Base-by-base conservation (phyloP, 2,888 invertebrate species). In the Phaedon cochleariae region DNA sequence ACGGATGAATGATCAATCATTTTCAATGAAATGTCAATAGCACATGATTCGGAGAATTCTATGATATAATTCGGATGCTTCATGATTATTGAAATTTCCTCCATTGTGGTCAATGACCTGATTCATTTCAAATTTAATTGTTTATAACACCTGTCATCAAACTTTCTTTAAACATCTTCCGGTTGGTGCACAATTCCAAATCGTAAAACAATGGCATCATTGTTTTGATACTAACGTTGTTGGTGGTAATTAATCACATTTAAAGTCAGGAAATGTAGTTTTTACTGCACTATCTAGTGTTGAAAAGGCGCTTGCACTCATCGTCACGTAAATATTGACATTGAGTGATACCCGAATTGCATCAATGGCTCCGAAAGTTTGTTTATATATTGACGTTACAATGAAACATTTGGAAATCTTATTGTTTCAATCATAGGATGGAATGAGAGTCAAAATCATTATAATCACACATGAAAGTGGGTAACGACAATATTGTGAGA, bases 171-270 rank as follows among this genome's bases (percentile, higher is more conserved):
- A 45, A 26, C 9, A 26, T 10, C 26, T 26, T 26, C 57, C 22
- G 45, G 22, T 57, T 18, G 29, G 15, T 57, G 17, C 15, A 22
- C 57, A 45, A 15, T 57, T 57, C 45, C 22, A 17, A 22, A 54
- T 41, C 59, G 29, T 37, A 59, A 48, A 64, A 64, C 64, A 59
- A 64, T 54, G 53, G 21, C 20, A 49, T 59, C 52, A 64, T 59
- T 64, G 64, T 64, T 59, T 49, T 22, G 53, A 59, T 59, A 41
- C 48, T 53, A 62, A 59, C 51, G 51, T 52, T 21, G 37, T 37
- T 31, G 37, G 54, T 37, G 46, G 54, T 48, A 54, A 64, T 64
- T 59, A 59, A 64, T 64, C 59, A 53, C 59, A 64, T 64, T 26
- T 26, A 48, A 53, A 64, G 64, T 59, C 64, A 59, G 64, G 64